Conservation (phyloP, 2,113 vertebrate species). For the Paramisgurnus dabryanus region DNA sequence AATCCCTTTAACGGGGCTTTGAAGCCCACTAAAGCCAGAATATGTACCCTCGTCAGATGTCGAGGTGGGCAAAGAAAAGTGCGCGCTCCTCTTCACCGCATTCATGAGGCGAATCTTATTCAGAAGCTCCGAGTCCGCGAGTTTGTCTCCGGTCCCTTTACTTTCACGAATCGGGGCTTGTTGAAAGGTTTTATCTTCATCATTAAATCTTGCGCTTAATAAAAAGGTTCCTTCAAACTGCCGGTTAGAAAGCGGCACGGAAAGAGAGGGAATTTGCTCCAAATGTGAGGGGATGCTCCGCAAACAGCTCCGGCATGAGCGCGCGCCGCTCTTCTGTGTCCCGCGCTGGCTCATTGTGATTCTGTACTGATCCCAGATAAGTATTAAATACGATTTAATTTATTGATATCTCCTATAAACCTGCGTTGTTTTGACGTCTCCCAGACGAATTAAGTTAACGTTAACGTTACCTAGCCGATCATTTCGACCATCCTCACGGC, state of each 20-base stretch:
- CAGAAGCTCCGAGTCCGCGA: constrained; percentile 12
- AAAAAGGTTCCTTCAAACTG: neutral
- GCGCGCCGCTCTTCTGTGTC: constrained; percentile 20
- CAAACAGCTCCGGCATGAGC: neutral
- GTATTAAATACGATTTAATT: constrained; percentile 48
- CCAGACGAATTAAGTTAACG: neutral
- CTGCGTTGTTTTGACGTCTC: constrained; percentile 45
- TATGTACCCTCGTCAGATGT: constrained; percentile 11
- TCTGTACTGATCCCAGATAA: constrained; percentile 28
- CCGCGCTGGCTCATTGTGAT: constrained; percentile 17
- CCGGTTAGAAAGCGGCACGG: neutral
- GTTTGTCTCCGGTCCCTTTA: constrained; percentile 17
- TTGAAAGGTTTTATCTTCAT: neutral
- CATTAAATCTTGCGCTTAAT: neutral
- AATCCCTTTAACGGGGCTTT: constrained; percentile 18
- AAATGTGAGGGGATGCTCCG: neutral
- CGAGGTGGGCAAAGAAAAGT: constrained; percentile 6
- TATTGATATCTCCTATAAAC: constrained; percentile 45
- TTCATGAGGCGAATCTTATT: constrained; percentile 14
- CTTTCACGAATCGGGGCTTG: constrained; percentile 17
- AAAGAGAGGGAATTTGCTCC: neutral
- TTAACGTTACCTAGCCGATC: constrained; percentile 24
- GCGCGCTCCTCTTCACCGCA: constrained; percentile 15
- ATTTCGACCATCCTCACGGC: constrained; percentile 22
- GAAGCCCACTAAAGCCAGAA: neutral